phyloP scores from a whole-genome alignment of 2,113 vertebrate species.

The Tretioscincus oriximinensis region DNA sequence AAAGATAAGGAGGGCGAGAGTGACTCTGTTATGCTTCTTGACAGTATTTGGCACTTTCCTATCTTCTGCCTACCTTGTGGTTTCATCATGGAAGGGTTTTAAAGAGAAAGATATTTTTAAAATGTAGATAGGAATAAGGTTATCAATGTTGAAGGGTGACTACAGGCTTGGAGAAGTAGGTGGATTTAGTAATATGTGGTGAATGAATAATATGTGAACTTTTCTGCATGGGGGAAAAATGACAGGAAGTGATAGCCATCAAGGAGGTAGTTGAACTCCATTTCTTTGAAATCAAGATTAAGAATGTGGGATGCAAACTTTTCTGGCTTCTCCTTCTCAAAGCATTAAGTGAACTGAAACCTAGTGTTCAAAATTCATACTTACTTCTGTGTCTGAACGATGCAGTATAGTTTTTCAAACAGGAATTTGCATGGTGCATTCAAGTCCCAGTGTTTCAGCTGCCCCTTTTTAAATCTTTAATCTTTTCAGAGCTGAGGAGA shows the following conservation, averaged over 20 bases:
- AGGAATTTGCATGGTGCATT: too few species aligned
- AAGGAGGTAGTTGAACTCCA: neutral
- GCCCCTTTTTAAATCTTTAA: too few species aligned
- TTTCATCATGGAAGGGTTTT: constrained; percentile 39
- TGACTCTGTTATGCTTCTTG: neutral
- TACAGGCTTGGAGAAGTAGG: neutral
- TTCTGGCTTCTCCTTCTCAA: neutral
- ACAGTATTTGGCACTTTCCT: constrained; percentile 8
- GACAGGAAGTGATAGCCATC: neutral
- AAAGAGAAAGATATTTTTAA: constrained; percentile 59
- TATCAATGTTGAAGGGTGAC: constrained; percentile 11
- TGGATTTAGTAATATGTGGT: neutral
- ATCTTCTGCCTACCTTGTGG: neutral
- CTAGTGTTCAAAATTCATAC: neutral
- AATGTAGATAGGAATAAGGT: constrained; percentile 52
- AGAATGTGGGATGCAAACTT: neutral
- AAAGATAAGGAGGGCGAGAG: neutral
- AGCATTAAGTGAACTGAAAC: neutral
- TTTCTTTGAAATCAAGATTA: neutral
- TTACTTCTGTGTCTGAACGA: neutral
- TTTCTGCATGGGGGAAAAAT: neutral
- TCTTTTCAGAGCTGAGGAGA: too few species aligned
- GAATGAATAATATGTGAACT: neutral
- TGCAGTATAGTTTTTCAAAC: neutral
- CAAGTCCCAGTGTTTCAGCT: too few species aligned